Base-by-base conservation (phyloP, 2,113 vertebrate genomes). In the Fregetta grallaria region DNA sequence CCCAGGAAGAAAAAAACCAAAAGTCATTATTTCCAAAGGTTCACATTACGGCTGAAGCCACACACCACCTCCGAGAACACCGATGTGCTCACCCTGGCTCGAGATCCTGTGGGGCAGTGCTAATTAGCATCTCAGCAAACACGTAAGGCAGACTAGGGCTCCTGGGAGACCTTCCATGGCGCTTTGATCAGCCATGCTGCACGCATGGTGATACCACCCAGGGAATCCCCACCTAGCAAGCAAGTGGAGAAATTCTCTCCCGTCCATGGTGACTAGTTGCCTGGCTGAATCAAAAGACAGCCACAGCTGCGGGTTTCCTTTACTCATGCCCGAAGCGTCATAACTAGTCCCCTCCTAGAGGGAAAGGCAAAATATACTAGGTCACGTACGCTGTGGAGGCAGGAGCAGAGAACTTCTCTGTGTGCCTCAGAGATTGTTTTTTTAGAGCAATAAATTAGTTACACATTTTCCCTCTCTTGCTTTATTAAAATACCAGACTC, bases 111-210 rank as follows among this genome's bases (percentile, higher is more conserved):
- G 8, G 56, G 88, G 78, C 55, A 76, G 34, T 11, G 30, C 67
- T 95, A 89, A 95, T 90, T 90, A 78, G 59, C 80, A 82, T 70
- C 89, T 84, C 44, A 30, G 75, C 32, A 90, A 93, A 92, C 73
- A 87, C 13, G 15, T 34, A 53, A 63, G 42, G 81, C 14, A 3
- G 73, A 58, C 88, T 68, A 56, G 13, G 68, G 55, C 15, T 10
- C 61, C 80, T 40, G 66, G 77, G 86, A 88, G 56, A 44, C 63
- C 45, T 52, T 73, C 68, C 1, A 1, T 6, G 66, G 66, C 0
- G 1, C 90, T 97, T 73, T 93, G 68, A 96, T 95, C 76, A 96
- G 92, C 58, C 15, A 1, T 1, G 15, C 83, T 47, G 71, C 68
- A 74, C 1, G 25, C 8, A 4, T 50, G 58, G 50, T n/a, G 77